Conservation (phyloP, 2,797 vertebrate species). For the Notolepis coatsorum region DNA sequence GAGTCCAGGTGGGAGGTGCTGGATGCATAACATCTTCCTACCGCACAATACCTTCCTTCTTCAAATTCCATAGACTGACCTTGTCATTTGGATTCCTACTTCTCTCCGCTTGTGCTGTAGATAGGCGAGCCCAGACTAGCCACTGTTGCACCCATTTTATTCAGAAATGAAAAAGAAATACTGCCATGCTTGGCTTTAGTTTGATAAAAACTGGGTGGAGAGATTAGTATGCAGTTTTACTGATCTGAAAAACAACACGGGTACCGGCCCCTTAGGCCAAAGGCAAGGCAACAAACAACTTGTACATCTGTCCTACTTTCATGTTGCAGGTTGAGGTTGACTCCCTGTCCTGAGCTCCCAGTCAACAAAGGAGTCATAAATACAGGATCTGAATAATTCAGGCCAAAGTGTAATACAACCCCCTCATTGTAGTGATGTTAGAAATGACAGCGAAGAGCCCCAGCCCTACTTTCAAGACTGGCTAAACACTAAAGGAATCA, state of each 20-base stretch:
- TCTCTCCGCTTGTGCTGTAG: not conserved
- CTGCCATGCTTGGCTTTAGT: too few relatives aligned
- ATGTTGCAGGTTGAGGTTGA: constrained; percentile 50
- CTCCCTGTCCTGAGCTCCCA: constrained; percentile 55
- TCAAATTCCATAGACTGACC: constrained; percentile 14
- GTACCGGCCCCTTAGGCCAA: constrained; percentile 19
- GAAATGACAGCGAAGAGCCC: constrained; percentile 47
- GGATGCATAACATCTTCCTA: constrained; percentile 3
- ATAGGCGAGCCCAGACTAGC: not conserved
- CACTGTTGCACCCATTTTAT: not conserved
- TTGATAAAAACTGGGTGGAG: not conserved
- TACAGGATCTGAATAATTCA: constrained; percentile 83
- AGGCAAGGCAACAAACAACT: constrained; percentile 31
- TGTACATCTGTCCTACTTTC: constrained; percentile 68
- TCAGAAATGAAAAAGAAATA: not conserved
- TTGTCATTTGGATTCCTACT: not conserved
- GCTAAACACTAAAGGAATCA: constrained; percentile 12
- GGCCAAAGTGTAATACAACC: constrained; percentile 69
- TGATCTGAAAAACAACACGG: constrained; percentile 10
- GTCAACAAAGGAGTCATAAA: constrained; percentile 77
- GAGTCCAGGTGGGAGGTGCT: constrained; percentile 27
- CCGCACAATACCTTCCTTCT: constrained; percentile 9
- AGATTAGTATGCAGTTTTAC: not conserved
- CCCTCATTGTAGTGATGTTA: constrained; percentile 50
- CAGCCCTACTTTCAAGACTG: constrained; percentile 42